Percentiles rank a stretch among this genome's conserved stretches.
Evolutionary conservation across 2,888 invertebrate species (phyloP).

Genomic region (Drosophila algonquin): DNA sequence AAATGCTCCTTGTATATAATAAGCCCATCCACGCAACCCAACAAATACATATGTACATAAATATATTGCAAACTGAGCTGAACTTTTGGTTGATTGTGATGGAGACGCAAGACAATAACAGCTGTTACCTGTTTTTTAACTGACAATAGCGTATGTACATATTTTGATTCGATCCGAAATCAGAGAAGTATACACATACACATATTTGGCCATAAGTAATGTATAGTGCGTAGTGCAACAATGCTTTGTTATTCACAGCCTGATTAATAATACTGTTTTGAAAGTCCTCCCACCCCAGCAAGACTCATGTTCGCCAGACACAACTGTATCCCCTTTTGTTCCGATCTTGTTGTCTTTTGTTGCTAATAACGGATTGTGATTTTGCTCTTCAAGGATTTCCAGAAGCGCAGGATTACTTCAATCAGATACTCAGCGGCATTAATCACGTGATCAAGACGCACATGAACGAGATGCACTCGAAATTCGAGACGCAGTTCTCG

Average conservation of each 20-base stretch:
- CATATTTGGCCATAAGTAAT: background rate
- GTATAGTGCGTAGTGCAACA: constrained; percentile 20
- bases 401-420: constrained; percentile 92
- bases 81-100: constrained; percentile 16
- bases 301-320: constrained; percentile 32
- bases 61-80: constrained; percentile 6
- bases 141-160: constrained; percentile 15
- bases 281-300: constrained; percentile 27
- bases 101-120: background rate
- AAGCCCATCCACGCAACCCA: background rate
- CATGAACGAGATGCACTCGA: constrained; percentile 88
- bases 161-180: background rate
- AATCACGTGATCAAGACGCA: constrained; percentile 92
- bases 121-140: constrained; percentile 29
- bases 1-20: constrained; percentile 31
- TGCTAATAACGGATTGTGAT: background rate
- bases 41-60: constrained; percentile 12
- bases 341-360: background rate
- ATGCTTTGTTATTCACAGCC: constrained; percentile 39
- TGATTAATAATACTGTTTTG: constrained; percentile 9
- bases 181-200: background rate
- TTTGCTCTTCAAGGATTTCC: constrained; percentile 85
- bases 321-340: constrained; percentile 1
- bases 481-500: constrained; percentile 89
- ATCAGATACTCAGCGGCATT: constrained; percentile 91